Percentiles rank a stretch among this genome's conserved stretches.
Conservation (phyloP, 2,888 invertebrate genomes). For the Branchipolynoe longqiensis region DNA sequence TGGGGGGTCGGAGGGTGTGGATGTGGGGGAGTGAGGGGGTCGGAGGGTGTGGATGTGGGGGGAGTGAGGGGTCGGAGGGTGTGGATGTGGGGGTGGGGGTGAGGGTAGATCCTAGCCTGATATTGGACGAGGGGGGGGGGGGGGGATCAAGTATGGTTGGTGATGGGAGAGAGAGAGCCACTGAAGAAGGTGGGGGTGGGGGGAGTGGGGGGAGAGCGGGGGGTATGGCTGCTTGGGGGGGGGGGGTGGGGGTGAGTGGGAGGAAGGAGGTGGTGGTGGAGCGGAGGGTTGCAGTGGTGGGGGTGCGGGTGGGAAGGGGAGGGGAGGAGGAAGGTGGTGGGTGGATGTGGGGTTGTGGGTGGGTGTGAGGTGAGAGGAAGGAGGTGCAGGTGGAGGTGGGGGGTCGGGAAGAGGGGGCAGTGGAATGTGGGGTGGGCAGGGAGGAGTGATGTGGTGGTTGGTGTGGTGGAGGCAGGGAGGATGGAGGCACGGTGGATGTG, state of each 20-base stretch:
- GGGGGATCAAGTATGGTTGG: background rate
- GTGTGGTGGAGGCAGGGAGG: too few species aligned
- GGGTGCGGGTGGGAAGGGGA: background rate
- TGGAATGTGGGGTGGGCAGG: too few species aligned
- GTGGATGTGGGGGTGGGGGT: slow-evolving; percentile 55
- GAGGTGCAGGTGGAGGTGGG: slow-evolving; percentile 49
- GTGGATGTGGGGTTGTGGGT: slow-evolving; percentile 29
- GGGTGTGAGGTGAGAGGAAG: slow-evolving; percentile 57
- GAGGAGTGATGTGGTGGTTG: too few species aligned
- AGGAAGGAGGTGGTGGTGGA: background rate
- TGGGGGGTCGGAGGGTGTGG: background rate
- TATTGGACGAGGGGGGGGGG: background rate
- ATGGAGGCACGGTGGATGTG: too few species aligned
- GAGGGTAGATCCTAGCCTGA: background rate
- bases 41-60: slow-evolving; percentile 37
- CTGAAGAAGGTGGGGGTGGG: background rate
- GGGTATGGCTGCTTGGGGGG: background rate
- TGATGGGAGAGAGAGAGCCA: background rate
- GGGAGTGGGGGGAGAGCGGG: background rate
- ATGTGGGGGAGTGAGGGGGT: slow-evolving; percentile 8
- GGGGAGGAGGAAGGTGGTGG: slow-evolving; percentile 23
- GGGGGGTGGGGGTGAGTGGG: slow-evolving; percentile 35
- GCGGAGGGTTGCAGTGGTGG: background rate
- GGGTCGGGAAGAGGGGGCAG: slow-evolving; percentile 29
- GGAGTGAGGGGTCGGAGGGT: slow-evolving; percentile 45